These are phyloP conservation scores for Trematomus bernacchii DNA, from an alignment of 2,797 vertebrate genomes.

Conservation along the genomic window DNA sequence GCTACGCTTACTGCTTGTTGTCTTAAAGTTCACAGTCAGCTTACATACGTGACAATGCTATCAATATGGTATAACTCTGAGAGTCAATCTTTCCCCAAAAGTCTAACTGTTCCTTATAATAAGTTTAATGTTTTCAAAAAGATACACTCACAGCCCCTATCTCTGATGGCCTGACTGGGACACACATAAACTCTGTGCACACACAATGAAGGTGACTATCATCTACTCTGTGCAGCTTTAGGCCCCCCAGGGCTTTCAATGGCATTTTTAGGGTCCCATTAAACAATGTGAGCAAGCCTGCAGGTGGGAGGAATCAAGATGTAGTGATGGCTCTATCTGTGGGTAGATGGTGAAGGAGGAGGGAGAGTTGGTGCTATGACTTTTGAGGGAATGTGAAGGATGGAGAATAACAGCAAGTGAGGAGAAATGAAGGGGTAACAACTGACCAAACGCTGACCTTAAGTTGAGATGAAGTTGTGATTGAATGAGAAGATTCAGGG, in stretches of 20 bases:
- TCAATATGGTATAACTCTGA: background rate
- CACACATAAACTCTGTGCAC: background rate
- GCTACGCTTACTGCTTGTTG: slow-evolving; percentile 10
- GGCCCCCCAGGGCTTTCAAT: slow-evolving; percentile 8
- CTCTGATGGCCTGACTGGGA: slow-evolving; percentile 24
- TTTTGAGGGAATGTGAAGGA: slow-evolving; percentile 2
- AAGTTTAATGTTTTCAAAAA: slow-evolving; percentile 10
- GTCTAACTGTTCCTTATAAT: slow-evolving; percentile 5
- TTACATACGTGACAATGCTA: background rate
- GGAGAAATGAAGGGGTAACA: background rate
- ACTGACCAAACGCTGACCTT: slow-evolving; percentile 4
- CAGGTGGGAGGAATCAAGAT: slow-evolving; percentile 6
- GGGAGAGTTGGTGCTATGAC: background rate
- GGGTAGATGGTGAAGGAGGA: background rate
- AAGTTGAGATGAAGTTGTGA: background rate
- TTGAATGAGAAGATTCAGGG: background rate
- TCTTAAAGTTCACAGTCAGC: background rate
- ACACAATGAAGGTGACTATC: slow-evolving; percentile 20
- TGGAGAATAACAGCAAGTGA: slow-evolving; percentile 1
- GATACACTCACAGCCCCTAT: slow-evolving; percentile 20
- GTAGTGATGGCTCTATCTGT: slow-evolving; percentile 24
- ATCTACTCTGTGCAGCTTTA: slow-evolving; percentile 7
- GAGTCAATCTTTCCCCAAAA: slow-evolving; percentile 3
- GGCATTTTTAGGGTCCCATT: slow-evolving; percentile 30
- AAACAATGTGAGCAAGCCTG: slow-evolving; percentile 22